Evolutionary conservation across 2,113 vertebrate genomes (phyloP).

Genomic region (Rhombomys opimus): DNA sequence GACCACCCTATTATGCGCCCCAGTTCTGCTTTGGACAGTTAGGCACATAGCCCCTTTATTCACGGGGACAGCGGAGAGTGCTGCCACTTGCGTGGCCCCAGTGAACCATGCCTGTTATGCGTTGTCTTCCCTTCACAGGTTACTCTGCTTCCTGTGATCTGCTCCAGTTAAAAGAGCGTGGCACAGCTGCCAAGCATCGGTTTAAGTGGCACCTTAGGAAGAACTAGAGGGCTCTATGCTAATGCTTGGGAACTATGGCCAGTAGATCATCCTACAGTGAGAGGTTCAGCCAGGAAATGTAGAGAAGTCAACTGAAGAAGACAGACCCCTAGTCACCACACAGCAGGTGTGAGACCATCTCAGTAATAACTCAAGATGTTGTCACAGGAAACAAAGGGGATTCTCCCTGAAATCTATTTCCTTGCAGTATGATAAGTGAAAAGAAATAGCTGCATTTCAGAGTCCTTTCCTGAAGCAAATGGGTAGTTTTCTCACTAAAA

Average conservation of each 20-base stretch:
- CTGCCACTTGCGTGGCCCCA: background rate
- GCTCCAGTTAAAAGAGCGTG: background rate
- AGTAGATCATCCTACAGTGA: background rate
- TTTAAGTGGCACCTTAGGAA: background rate
- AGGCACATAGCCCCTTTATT: background rate
- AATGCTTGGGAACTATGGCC: background rate
- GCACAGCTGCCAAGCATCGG: no score
- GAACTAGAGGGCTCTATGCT: background rate
- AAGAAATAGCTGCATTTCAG: background rate
- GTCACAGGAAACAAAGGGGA: background rate
- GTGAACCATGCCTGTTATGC: rapidly evolving
- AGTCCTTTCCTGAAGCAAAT: background rate
- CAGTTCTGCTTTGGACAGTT: background rate
- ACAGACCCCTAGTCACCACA: background rate
- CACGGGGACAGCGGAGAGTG: no score
- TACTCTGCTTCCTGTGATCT: background rate
- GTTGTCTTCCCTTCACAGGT: background rate
- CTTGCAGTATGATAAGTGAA: background rate
- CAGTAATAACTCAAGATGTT: background rate
- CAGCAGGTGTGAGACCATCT: background rate
- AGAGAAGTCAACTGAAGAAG: background rate
- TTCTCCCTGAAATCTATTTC: background rate
- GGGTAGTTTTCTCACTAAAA: background rate
- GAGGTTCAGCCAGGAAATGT: background rate
- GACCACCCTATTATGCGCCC: background rate